phyloP scores from a whole-genome alignment of 2,113 vertebrate species.

The Delphinus delphis region DNA sequence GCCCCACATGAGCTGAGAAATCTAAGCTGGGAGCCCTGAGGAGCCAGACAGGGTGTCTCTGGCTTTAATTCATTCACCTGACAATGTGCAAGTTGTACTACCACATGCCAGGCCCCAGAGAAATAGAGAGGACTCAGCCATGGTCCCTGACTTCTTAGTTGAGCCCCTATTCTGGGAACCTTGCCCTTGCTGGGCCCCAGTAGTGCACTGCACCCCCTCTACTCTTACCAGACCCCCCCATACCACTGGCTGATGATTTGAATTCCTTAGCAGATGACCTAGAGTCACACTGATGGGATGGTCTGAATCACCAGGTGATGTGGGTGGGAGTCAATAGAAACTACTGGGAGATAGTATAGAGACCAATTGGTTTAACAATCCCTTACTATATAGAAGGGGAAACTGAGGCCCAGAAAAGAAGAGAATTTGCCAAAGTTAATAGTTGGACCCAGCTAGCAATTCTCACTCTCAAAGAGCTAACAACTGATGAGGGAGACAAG shows the following conservation, averaged over 20 bases:
- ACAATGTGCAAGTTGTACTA: neutral
- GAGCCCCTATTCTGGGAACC: neutral
- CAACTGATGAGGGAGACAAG: neutral
- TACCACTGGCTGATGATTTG: neutral
- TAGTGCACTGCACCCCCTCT: neutral
- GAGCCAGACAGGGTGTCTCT: neutral
- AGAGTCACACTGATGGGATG: neutral
- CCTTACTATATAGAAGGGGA: neutral
- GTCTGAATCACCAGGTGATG: neutral
- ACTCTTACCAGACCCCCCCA: neutral
- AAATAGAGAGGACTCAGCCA: neutral
- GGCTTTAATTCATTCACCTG: neutral
- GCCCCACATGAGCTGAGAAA: neutral
- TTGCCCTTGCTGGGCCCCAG: neutral
- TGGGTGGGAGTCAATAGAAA: neutral
- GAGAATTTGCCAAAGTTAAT: neutral
- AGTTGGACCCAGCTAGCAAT: neutral
- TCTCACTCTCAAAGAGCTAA: neutral
- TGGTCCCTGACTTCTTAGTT: neutral
- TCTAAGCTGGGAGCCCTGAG: neutral
- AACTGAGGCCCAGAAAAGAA: neutral
- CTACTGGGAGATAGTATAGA: neutral
- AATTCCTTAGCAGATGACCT: neutral
- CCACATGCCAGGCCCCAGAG: neutral
- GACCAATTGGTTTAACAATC: neutral